Percentiles rank a stretch among this genome's conserved stretches.
phyloP scores from a whole-genome alignment of 2,797 vertebrate species.

The Lithobates sylvaticus region DNA sequence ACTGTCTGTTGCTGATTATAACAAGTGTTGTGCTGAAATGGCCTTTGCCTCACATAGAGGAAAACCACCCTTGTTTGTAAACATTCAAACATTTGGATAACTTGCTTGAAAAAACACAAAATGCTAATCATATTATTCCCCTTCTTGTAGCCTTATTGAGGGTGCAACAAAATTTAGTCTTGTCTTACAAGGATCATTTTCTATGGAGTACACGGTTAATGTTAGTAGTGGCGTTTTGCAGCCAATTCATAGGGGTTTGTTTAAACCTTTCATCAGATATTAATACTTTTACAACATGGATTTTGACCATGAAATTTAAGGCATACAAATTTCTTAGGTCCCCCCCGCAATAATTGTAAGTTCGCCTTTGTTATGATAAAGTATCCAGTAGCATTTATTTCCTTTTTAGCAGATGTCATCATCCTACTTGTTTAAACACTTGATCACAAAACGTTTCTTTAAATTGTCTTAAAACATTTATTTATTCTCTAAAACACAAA shows the following conservation, averaged over 20 bases:
- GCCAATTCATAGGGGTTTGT: background rate
- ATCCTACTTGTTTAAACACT: no score
- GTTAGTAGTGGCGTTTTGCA: background rate
- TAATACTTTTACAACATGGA: background rate
- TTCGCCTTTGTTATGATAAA: no score
- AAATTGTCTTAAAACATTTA: no score
- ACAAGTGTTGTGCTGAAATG: conserved; percentile 10
- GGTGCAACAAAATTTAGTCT: background rate
- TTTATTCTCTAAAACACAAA: no score
- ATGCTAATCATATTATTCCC: background rate
- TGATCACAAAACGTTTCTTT: no score
- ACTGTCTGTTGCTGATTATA: conserved; percentile 25
- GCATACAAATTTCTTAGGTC: no score
- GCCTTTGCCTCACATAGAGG: no score
- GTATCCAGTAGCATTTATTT: no score
- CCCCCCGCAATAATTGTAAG: no score
- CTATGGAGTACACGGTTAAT: background rate
- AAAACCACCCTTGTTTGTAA: background rate
- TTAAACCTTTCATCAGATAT: background rate
- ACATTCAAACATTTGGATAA: background rate
- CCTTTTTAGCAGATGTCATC: no score
- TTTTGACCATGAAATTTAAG: background rate
- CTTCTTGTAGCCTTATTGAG: background rate
- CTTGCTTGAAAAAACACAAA: no score
- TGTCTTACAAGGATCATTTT: background rate